Evolutionary conservation across 2,797 vertebrate genomes (phyloP).

Genomic region (Neosilurus hyrtlii): DNA sequence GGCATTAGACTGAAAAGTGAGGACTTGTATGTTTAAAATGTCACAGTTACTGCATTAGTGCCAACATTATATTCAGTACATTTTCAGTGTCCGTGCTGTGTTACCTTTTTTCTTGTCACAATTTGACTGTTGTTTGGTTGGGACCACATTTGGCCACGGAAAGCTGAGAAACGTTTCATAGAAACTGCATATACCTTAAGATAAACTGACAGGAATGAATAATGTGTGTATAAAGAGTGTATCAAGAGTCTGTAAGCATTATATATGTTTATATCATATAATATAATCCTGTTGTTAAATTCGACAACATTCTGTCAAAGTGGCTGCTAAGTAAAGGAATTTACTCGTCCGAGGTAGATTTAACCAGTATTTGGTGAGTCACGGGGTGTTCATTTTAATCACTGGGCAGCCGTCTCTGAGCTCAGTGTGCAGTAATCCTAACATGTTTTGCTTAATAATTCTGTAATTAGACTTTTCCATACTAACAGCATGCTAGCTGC

Average conservation of each 20-base stretch:
- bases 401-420: constrained; percentile 10
- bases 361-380: background rate
- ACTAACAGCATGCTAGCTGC: constrained; percentile 17
- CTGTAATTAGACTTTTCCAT: constrained; percentile 31
- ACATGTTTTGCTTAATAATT: constrained; percentile 34
- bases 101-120: background rate
- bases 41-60: background rate
- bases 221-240: background rate
- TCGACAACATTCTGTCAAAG: background rate
- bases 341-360: background rate
- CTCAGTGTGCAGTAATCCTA: background rate
- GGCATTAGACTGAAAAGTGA: no score
- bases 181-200: background rate
- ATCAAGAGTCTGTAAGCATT: background rate
- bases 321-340: constrained; percentile 6
- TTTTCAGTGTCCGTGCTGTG: background rate
- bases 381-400: constrained; percentile 15
- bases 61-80: background rate
- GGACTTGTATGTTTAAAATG: background rate
- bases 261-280: background rate
- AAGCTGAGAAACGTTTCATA: background rate
- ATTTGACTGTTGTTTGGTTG: background rate
- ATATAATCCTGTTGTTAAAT: background rate
- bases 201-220: background rate
- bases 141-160: background rate